Evolutionary conservation across 2,113 vertebrate species (phyloP).

Genomic region (Tragelaphus strepsiceros): DNA sequence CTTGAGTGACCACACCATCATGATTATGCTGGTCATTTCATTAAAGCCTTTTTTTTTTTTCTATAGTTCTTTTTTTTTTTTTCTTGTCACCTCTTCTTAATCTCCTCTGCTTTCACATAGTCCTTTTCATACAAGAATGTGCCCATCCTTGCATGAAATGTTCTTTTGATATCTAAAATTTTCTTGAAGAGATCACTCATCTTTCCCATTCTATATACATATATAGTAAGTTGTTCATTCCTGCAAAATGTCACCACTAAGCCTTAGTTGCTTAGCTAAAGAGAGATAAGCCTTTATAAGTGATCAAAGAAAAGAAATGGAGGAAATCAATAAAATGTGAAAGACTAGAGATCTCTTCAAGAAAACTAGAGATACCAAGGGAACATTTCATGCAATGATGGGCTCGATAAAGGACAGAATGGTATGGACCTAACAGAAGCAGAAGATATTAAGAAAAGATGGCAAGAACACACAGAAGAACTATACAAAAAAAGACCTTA

Average conservation of each 20-base stretch:
- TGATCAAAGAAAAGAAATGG: background rate
- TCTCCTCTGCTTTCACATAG: background rate
- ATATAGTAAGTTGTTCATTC: background rate
- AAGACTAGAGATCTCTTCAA: background rate
- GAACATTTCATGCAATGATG: background rate
- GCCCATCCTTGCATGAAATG: background rate
- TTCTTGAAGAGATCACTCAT: background rate
- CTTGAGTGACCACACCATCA: background rate
- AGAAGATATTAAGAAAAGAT: background rate
- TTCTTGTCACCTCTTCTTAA: background rate
- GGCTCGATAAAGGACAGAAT: background rate
- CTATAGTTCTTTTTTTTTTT: background rate
- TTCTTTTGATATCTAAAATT: background rate
- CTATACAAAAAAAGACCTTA: background rate
- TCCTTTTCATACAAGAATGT: background rate
- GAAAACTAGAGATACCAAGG: background rate
- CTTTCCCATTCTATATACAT: background rate
- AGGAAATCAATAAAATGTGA: background rate
- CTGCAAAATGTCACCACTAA: background rate
- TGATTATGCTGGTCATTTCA: background rate
- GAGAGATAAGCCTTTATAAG: background rate
- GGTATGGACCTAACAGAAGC: background rate
- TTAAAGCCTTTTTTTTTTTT: background rate
- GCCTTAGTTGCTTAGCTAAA: background rate
- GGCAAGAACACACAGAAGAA: background rate